Percentiles rank a stretch among this genome's conserved stretches.
phyloP scores from a whole-genome alignment of 2,888 invertebrate species.

The Sarcophaga variegata region DNA sequence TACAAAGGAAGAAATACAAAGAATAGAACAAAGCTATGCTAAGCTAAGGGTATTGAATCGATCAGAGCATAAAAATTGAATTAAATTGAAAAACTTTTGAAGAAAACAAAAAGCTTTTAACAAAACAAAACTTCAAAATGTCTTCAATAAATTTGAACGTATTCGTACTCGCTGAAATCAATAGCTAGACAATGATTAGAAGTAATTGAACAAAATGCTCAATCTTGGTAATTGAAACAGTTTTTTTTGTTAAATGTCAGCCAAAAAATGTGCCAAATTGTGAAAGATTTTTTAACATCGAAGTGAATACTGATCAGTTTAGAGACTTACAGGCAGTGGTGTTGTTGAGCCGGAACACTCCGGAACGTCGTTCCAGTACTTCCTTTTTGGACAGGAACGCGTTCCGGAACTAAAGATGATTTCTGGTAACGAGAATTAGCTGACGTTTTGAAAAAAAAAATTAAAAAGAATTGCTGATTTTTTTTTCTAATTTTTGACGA shows the following conservation, averaged over 20 bases:
- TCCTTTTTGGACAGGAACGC: too few relatives aligned
- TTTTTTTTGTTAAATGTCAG: slow-evolving; percentile 5
- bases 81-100: slow-evolving; percentile 1
- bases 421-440: too few relatives aligned
- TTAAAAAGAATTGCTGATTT: too few relatives aligned
- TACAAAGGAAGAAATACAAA: slow-evolving; percentile 3
- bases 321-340: too few relatives aligned
- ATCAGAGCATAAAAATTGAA: slow-evolving; percentile 42
- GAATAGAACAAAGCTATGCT: neutral
- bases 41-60: neutral
- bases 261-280: neutral
- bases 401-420: too few relatives aligned
- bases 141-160: neutral
- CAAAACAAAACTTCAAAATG: too few relatives aligned
- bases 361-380: too few relatives aligned
- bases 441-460: too few relatives aligned
- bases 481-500: too few relatives aligned
- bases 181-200: slow-evolving; percentile 33
- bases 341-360: too few relatives aligned
- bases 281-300: too few relatives aligned
- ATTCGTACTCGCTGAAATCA: slow-evolving; percentile 20
- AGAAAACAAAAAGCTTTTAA: neutral
- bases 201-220: neutral
- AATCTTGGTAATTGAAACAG: slow-evolving; percentile 40
- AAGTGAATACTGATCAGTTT: too few relatives aligned